phyloP scores from a whole-genome alignment of 2,888 invertebrate genomes.

The Pyrrhosoma nymphula region DNA sequence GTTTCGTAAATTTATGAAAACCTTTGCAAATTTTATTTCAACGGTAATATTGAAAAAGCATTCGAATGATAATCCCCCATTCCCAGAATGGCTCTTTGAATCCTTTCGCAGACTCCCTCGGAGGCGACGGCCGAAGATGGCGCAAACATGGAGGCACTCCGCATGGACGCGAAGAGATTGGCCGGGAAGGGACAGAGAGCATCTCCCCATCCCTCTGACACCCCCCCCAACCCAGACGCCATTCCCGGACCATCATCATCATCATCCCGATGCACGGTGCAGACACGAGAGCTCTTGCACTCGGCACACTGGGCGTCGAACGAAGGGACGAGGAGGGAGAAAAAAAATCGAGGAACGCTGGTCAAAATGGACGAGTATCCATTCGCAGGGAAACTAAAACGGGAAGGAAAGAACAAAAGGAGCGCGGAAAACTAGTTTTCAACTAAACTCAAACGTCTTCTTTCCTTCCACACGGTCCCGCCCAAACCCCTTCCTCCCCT shows the following conservation, averaged over 20 bases:
- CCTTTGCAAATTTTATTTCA: no score
- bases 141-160: neutral
- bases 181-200: neutral
- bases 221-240: neutral
- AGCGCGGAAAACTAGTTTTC: neutral
- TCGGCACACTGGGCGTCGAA: neutral
- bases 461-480: neutral
- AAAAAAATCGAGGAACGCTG: neutral
- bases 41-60: no score
- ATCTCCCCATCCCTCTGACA: neutral
- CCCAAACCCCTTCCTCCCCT: neutral
- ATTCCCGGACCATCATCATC: neutral
- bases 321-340: neutral
- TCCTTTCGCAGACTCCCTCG: neutral
- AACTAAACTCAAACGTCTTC: neutral
- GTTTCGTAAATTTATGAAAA: no score
- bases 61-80: no score
- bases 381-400: neutral
- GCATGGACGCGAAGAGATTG: no score
- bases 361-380: constrained; percentile 16
- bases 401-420: constrained; percentile 16
- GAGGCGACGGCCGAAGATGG: neutral
- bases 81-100: no score
- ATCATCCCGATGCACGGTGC: neutral
- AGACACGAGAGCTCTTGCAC: neutral